A percentile compares a stretch with the other conserved stretches of the same genome.
These are phyloP conservation scores for Salpingus planirostris DNA, from an alignment of 2,888 invertebrate genomes.

Conservation along the genomic window DNA sequence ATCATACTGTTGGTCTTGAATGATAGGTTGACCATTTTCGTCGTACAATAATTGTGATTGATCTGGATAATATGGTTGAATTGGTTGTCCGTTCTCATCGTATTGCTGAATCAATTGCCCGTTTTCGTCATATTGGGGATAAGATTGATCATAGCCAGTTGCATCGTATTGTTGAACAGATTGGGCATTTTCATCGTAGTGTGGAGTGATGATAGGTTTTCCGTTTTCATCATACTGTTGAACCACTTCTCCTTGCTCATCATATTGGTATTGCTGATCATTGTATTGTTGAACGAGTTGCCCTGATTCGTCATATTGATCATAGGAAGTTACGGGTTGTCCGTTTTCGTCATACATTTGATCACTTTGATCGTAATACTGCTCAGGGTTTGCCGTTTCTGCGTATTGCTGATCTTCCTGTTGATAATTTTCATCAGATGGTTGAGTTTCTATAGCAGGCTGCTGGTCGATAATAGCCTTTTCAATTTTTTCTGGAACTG, in stretches of 20 bases:
- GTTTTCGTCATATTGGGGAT: slow-evolving; percentile 19
- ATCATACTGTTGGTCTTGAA: slow-evolving; percentile 14
- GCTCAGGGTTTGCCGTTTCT: slow-evolving; percentile 9
- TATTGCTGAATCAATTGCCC: slow-evolving; percentile 19
- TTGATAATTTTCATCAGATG: slow-evolving; percentile 19
- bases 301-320: slow-evolving; percentile 17
- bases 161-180: slow-evolving; percentile 19
- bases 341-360: slow-evolving; percentile 17
- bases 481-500: too few species aligned
- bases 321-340: slow-evolving; percentile 7
- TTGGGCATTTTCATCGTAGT: slow-evolving; percentile 21
- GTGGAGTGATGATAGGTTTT: slow-evolving; percentile 14
- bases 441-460: too few species aligned
- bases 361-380: slow-evolving; percentile 18
- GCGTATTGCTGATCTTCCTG: slow-evolving; percentile 3
- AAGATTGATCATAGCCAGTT: slow-evolving; percentile 19
- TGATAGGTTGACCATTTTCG: slow-evolving; percentile 20
- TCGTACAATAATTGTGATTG: slow-evolving; percentile 18
- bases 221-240: slow-evolving; percentile 19
- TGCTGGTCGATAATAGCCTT: too few species aligned
- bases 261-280: slow-evolving; percentile 8
- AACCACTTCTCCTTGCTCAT: slow-evolving; percentile 8
- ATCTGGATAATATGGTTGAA: slow-evolving; percentile 21
- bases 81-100: slow-evolving; percentile 22
- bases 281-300: slow-evolving; percentile 12